Percentiles rank a stretch among this genome's conserved stretches.
These are phyloP conservation scores for Cromileptes altivelis DNA, from an alignment of 2,113 vertebrate genomes.

Conservation along the genomic window DNA sequence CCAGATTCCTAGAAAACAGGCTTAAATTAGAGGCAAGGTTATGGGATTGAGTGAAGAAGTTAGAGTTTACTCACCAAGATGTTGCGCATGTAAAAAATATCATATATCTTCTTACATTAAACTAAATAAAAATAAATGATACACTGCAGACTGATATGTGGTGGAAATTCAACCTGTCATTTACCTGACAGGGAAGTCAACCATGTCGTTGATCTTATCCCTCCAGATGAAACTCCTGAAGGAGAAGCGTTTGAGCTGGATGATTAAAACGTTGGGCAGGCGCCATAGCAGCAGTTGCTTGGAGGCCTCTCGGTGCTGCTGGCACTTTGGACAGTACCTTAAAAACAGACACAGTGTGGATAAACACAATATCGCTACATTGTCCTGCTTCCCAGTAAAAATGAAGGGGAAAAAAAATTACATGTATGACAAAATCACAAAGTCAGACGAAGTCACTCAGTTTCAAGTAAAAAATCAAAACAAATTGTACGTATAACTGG, in stretches of 20 bases:
- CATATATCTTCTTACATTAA: background rate
- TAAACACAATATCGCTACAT: background rate
- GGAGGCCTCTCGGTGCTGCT: conserved; percentile 96
- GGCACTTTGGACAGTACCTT: conserved; percentile 98
- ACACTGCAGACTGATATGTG: background rate
- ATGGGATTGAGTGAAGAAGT: no score
- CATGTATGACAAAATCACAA: background rate
- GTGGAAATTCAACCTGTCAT: background rate
- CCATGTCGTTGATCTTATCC: conserved; percentile 99
- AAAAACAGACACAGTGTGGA: conserved; percentile 3
- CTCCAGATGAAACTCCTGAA: conserved; percentile 99
- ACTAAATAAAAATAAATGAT: background rate
- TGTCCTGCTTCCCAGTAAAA: background rate
- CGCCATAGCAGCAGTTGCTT: conserved; percentile 98
- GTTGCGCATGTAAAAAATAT: background rate
- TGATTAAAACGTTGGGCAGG: conserved; percentile 95
- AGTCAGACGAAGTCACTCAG: rapidly evolving
- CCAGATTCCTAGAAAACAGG: conserved; percentile 88
- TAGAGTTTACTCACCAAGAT: no score
- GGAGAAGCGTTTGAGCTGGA: conserved; percentile 99
- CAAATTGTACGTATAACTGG: background rate
- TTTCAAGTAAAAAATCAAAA: background rate
- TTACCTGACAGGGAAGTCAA: conserved; percentile 97
- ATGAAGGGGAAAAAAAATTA: background rate
- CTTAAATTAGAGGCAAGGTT: background rate